Evolutionary conservation across 2,797 vertebrate species (phyloP), one percentile per base, ranked within the genome.

Genomic region (Threskiornis aethiopicus): DNA sequence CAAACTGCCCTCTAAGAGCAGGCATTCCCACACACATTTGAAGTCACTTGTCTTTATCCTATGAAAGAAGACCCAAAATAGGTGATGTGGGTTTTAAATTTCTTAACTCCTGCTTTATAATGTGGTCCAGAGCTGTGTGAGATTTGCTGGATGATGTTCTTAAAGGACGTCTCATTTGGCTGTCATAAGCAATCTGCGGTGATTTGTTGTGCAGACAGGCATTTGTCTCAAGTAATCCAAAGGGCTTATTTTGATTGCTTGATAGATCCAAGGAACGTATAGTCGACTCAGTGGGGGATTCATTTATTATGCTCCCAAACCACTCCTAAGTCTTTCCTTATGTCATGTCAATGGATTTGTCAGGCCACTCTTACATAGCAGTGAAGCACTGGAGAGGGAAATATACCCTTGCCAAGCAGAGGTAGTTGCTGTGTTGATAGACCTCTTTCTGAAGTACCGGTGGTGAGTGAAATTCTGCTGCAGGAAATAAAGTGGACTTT

Each of bases 191-290:
- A 90, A 87, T 91, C 81, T 89, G 77, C 0, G 0, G 76, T 90
- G 94, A 97, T 96, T 88, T 87, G 87, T 89, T 79, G 91, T 69
- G 83, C 65, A 94, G 88, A 89, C 92, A 91, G 89, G 87, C 93
- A 80, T 95, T 94, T 94, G 87, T 91, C 87, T 90, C 46, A 16
- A 89, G 84, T 95, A 95, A 95, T 95, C 95, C 93, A 88, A 88
- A 82, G 87, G 94, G 83, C 66, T 97, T 97, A 93, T 96, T 95
- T 61, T 93, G 95, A 96, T 96, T 93, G 88, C 89, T 57, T 73
- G 77, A 58, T 77, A 83, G 89, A 93, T 90, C 84, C 79, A 66
- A 91, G 72, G 59, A 91, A 91, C 0, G 5, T 19, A 31, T 9
- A 41, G 52, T 54, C 1, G 4, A 61, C 81, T 85, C 46, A 9